A percentile compares a stretch with the other conserved stretches of the same genome.
Evolutionary conservation across 2,113 vertebrate species (phyloP).

Genomic region (Tapirus terrestris): DNA sequence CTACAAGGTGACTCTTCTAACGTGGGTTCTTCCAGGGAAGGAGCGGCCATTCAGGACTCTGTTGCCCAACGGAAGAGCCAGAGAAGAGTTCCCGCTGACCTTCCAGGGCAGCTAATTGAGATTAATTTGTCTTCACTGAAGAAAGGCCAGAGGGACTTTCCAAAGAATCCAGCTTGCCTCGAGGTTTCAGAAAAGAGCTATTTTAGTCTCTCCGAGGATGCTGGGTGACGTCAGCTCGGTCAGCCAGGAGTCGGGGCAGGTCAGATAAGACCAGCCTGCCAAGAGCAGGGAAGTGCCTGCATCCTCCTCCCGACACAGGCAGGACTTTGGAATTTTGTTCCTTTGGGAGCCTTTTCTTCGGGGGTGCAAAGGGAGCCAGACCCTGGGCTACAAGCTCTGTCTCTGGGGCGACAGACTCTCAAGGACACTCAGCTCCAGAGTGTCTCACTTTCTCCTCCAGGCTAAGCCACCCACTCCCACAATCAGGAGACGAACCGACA

Average conservation of each 20-base stretch:
- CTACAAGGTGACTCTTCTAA: background rate
- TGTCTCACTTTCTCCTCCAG: background rate
- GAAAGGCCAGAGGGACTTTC: background rate
- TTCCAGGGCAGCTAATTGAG: background rate
- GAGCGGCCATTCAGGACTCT: background rate
- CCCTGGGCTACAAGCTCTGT: background rate
- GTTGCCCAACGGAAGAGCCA: background rate
- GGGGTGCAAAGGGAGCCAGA: background rate
- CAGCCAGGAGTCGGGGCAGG: background rate
- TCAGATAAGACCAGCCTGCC: background rate
- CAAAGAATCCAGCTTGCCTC: background rate
- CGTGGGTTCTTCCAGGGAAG: background rate
- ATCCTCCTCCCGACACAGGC: background rate
- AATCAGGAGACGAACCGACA: background rate
- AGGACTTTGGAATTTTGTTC: background rate
- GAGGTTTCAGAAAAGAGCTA: background rate
- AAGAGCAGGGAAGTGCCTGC: background rate
- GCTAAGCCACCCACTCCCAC: background rate
- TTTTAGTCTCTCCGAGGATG: background rate
- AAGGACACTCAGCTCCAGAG: background rate
- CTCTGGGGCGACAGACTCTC: rapidly evolving
- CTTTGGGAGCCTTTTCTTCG: background rate
- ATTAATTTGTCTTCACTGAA: background rate
- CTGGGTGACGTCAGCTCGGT: background rate
- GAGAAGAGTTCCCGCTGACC: background rate